Conservation (phyloP, 2,797 vertebrate species). For the Gila robusta region DNA sequence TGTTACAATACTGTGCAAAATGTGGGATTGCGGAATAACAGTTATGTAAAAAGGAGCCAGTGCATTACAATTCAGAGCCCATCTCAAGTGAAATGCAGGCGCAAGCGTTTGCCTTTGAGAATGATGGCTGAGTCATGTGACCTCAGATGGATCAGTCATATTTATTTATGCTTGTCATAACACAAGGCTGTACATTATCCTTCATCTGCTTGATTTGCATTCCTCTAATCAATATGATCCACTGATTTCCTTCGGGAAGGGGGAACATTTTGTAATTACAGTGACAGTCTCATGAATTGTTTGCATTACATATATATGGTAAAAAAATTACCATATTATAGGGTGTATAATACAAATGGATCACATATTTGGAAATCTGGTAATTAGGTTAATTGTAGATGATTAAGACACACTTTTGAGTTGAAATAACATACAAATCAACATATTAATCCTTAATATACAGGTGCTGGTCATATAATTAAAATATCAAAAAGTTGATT, state of each 20-base stretch:
- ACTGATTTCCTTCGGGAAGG: neutral
- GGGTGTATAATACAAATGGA: neutral
- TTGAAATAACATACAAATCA: neutral
- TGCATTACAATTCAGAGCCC: constrained; percentile 27
- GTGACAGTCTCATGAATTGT: neutral
- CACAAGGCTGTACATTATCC: constrained; percentile 30
- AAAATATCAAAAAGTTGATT: too few species aligned
- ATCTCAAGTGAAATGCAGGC: constrained; percentile 41
- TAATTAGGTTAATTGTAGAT: neutral
- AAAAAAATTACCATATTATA: neutral
- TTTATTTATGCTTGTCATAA: constrained; percentile 55
- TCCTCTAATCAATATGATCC: constrained; percentile 16
- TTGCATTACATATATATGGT: neutral
- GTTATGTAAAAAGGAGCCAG: neutral
- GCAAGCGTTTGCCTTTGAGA: constrained; percentile 38
- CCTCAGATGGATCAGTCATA: constrained; percentile 42
- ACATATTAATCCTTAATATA: neutral
- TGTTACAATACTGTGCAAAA: neutral
- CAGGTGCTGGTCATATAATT: too few species aligned
- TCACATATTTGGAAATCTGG: neutral
- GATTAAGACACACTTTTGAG: neutral
- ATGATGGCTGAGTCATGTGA: constrained; percentile 51
- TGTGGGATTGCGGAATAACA: neutral
- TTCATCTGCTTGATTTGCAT: constrained; percentile 15
- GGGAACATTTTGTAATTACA: neutral